Conservation (phyloP, 2,797 vertebrate genomes). For the Pseudomugil gertrudae region DNA sequence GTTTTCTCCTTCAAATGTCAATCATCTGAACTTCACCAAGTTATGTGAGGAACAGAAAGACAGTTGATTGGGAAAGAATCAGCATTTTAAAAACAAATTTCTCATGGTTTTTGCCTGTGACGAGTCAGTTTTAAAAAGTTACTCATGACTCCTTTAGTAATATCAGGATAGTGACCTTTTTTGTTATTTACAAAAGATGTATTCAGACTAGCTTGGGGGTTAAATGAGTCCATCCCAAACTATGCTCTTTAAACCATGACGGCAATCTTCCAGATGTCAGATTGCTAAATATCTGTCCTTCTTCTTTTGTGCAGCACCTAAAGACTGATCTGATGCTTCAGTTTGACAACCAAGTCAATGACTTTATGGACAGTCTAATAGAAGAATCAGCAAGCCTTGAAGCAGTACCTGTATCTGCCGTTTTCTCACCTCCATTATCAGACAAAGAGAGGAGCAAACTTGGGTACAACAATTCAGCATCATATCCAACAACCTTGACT, state of each 20-base stretch:
- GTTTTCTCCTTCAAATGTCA: not conserved
- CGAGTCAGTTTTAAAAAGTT: not conserved
- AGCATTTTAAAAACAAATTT: not conserved
- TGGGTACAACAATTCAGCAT: constrained; percentile 70
- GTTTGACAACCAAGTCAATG: constrained; percentile 89
- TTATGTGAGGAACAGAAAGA: not conserved
- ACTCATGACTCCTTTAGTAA: constrained; percentile 1
- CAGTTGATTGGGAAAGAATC: not conserved
- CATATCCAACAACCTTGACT: not conserved
- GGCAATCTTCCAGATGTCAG: not conserved
- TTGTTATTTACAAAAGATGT: constrained; percentile 1
- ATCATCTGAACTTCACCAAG: not conserved
- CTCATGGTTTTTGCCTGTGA: constrained; percentile 6
- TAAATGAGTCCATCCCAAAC: not conserved
- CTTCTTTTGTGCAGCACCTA: constrained; percentile 78
- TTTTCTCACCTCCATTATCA: constrained; percentile 78
- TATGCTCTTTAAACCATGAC: fast-evolving
- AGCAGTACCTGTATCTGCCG: constrained; percentile 73
- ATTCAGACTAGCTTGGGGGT: not conserved
- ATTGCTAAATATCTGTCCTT: not conserved
- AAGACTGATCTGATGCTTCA: constrained; percentile 91
- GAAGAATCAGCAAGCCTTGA: constrained; percentile 88
- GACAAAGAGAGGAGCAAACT: constrained; percentile 87
- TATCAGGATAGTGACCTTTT: not conserved
- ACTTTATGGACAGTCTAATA: constrained; percentile 91